Evolutionary conservation across 2,888 invertebrate species (phyloP), one percentile per base, ranked within the genome.

Genomic region (Pantelozetes paolii): DNA sequence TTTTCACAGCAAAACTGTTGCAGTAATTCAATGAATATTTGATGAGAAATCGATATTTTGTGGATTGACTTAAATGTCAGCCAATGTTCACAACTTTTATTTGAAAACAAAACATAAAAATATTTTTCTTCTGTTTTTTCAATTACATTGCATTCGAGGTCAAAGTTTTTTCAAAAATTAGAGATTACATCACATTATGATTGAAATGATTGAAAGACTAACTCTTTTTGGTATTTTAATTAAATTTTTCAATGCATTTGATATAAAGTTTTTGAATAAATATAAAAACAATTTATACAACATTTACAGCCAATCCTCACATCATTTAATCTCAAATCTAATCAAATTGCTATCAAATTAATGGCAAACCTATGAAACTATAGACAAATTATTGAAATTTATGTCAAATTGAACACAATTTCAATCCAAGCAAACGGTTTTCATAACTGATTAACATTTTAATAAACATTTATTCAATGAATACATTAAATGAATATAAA

Each of bases 1-100:
- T 50, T 50, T 50, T 20, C 20, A n/a, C 3, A 11, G 20, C n/a
- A 20, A 50, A 45, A 45, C 50, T 50, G 50, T 50, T 50, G 50
- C 50, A 20, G 50, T 50, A 50, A 50, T 50, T 5, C 20, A 59
- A 28, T 30, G 57, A 59, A 59, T 30, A 30, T 59, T 59, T 59
- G 28, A 59, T 59, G 18, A 59, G 57, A 59, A 59, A 59, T 59
- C 57, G 30, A 59, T 59, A 59, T 28, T 30, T 30, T n/a, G 57
- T 28, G 57, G 50, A 20, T 20, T 50, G 50, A 11, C 23, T 5
- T n/a, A n/a, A n/a, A n/a, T n/a, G n/a, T n/a, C n/a, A n/a, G 50
- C 6, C 28, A 26, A 59, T 28, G 57, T 5, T 15, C 20, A 26
- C 15, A 59, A 59, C 28, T 13, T 59, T 13, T 28, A 59, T 59